Percentiles rank a stretch among this genome's conserved stretches.
These are phyloP conservation scores for Tretioscincus oriximinensis DNA, from an alignment of 2,113 vertebrate species.

Conservation along the genomic window DNA sequence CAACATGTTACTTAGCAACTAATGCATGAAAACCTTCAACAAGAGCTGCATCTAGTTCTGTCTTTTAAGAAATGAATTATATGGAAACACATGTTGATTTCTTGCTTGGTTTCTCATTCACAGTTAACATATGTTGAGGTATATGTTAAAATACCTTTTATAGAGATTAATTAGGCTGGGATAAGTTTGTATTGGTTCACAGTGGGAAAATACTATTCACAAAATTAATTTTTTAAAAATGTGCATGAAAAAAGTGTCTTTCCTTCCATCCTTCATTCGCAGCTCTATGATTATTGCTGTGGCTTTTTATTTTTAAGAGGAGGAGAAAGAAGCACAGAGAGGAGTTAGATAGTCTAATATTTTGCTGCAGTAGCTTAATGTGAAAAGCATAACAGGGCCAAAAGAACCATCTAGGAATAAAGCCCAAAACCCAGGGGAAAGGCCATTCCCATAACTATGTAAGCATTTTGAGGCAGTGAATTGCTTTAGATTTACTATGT, in stretches of 20 bases:
- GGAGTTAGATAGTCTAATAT: not conserved
- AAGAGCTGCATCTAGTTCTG: not conserved
- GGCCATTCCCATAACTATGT: slow-evolving; percentile 29
- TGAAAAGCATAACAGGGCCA: not conserved
- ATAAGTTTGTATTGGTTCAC: not conserved
- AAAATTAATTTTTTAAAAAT: not conserved
- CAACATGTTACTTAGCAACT: not conserved
- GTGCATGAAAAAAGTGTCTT: not conserved
- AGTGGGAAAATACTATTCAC: not conserved
- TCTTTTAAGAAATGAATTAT: not conserved
- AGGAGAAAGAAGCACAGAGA: not conserved
- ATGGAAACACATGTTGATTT: not conserved
- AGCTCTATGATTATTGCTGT: not conserved
- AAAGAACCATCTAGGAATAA: slow-evolving; percentile 15
- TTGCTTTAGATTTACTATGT: slow-evolving; percentile 57
- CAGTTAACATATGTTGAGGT: not conserved
- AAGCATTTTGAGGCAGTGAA: slow-evolving; percentile 29
- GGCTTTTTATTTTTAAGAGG: not conserved
- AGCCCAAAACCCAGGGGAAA: slow-evolving; percentile 19
- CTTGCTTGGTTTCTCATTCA: no score
- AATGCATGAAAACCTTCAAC: not conserved
- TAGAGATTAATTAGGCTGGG: not conserved
- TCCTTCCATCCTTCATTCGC: not conserved
- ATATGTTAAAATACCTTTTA: not conserved
- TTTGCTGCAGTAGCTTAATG: slow-evolving; percentile 2